These are phyloP conservation scores for Drosophila nr. medialis DNA, from an alignment of 2,888 invertebrate genomes.

Conservation along the genomic window DNA sequence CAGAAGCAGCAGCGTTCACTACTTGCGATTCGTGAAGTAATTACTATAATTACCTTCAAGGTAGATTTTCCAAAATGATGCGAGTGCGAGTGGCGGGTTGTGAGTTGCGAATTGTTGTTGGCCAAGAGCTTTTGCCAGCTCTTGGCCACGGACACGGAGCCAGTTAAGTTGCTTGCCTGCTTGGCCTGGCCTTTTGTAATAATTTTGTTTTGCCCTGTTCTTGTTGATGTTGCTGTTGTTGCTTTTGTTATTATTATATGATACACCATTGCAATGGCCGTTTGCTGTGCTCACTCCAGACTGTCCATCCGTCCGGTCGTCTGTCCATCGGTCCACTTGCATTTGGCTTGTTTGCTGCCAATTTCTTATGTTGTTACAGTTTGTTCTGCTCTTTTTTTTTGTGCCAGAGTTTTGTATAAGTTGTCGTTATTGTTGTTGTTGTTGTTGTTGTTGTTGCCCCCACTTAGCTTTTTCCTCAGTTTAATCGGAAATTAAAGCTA, in stretches of 20 bases:
- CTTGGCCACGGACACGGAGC: slow-evolving; percentile 39
- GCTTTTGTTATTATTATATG: slow-evolving; percentile 75
- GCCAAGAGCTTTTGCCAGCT: slow-evolving; percentile 19
- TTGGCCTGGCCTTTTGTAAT: slow-evolving; percentile 73
- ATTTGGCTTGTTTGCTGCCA: slow-evolving; percentile 78
- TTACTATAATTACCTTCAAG: slow-evolving; percentile 84
- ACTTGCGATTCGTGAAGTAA: slow-evolving; percentile 84
- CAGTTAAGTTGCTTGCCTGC: slow-evolving; percentile 38
- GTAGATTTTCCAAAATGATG: slow-evolving; percentile 84
- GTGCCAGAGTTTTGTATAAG: slow-evolving; percentile 31
- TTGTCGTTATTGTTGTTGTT: slow-evolving; percentile 40
- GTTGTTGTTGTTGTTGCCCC: slow-evolving; percentile 57
- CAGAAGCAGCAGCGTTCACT: slow-evolving; percentile 71
- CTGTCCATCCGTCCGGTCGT: slow-evolving; percentile 12
- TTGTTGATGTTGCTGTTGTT: slow-evolving; percentile 17
- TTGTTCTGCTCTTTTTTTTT: slow-evolving; percentile 63
- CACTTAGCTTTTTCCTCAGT: slow-evolving; percentile 63
- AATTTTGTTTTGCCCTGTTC: slow-evolving; percentile 63
- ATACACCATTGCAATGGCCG: slow-evolving; percentile 78
- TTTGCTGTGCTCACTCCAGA: slow-evolving; percentile 23
- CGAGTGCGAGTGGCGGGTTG: slow-evolving; percentile 64
- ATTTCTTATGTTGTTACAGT: slow-evolving; percentile 80
- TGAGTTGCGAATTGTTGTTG: slow-evolving; percentile 10
- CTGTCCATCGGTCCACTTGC: slow-evolving; percentile 44
- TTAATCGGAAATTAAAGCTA: slow-evolving; percentile 82